phyloP scores from a whole-genome alignment of 2,888 invertebrate genomes.

The Phragmatobia fuliginosa region DNA sequence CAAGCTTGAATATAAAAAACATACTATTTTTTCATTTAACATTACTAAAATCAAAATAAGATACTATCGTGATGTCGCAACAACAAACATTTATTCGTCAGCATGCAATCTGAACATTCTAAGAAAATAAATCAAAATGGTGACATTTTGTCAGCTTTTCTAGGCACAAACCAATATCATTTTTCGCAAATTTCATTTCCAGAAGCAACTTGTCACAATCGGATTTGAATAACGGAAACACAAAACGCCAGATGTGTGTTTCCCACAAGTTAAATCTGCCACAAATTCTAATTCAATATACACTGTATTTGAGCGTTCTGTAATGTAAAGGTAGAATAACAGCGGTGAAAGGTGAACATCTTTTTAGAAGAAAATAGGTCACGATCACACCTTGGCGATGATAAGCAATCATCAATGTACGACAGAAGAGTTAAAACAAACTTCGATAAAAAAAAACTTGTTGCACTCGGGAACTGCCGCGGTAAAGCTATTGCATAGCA shows the following conservation, averaged over 20 bases:
- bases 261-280: constrained; percentile 24
- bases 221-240: constrained; percentile 37
- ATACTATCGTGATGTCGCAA: neutral
- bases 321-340: neutral
- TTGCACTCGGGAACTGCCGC: too few species aligned
- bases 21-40: neutral
- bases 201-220: constrained; percentile 32
- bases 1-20: too few species aligned
- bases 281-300: constrained; percentile 14
- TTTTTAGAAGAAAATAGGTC: neutral
- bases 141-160: neutral
- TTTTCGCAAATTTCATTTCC: constrained; percentile 21
- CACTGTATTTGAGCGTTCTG: neutral
- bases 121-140: constrained; percentile 4
- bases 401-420: neutral
- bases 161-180: neutral
- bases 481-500: too few species aligned
- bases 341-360: neutral
- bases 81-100: neutral
- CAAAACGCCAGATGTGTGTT: constrained; percentile 31
- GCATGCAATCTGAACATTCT: neutral
- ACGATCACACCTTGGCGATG: neutral
- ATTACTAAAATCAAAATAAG: neutral
- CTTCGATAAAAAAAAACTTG: too few species aligned
- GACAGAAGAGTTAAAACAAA: too few species aligned